Base-by-base conservation (phyloP, 1,140 invertebrate genomes). In the Heliconius hermathena region DNA sequence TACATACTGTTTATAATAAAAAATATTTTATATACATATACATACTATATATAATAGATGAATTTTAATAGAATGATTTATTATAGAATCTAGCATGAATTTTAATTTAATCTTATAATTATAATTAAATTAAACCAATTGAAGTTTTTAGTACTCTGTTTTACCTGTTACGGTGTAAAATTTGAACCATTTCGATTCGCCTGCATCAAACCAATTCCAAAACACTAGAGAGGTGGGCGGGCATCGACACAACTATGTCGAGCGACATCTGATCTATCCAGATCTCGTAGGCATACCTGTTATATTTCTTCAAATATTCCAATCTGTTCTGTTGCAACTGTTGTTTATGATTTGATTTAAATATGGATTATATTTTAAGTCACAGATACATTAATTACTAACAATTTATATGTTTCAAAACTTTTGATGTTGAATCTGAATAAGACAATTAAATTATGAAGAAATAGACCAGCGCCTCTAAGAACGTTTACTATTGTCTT, bases 251-350 rank as follows among this genome's bases (percentile, higher is more conserved):
- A 79, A 66, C 73, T 71, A 74, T 79, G 26, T 74, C 73, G 46
- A 76, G 52, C 66, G 66, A 76, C 75, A 79, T 74, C 66, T 78
- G 77, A 78, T 78, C 71, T 79, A 71, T 70, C 60, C 60, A 76
- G 78, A 49, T 74, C 33, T 46, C 74, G 79, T 80, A 73, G 79
- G 79, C 70, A 76, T 71, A 80, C 79, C 75, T 66, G 79, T 80
- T 80, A 76, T 80, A 77, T 77, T 80, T 77, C 71, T 76, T 73
- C 49, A 73, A 76, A 80, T 70, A 72, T 57, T 76, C 66, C 77
- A 60, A 66, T 78, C 33, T 78, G 20, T n/a, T 72, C 71, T 72
- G 71, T 72, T 13, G 71, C 71, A 72, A 72, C n/a, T 72, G 9
- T 38, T 26, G 18, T 41, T 72, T 72, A 72, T 72, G n/a, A 41